Evolutionary conservation across 2,888 invertebrate genomes (phyloP).

Genomic region (Callinectes sapidus): DNA sequence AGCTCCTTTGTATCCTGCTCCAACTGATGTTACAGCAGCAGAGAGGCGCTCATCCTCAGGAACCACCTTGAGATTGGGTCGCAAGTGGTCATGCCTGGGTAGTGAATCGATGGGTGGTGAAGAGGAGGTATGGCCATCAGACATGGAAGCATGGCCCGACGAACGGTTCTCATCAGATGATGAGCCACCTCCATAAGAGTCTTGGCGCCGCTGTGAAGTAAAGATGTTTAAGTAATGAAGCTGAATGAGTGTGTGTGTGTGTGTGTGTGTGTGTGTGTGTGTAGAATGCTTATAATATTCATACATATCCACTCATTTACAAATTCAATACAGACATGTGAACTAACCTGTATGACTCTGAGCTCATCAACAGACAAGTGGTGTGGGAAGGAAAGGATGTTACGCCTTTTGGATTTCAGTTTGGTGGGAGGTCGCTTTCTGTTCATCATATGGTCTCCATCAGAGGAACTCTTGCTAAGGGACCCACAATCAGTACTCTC

Average conservation of each 20-base stretch:
- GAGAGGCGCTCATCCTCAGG: constrained; percentile 79
- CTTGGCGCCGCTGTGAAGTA: constrained; percentile 73
- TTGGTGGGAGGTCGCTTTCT: constrained; percentile 74
- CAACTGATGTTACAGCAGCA: constrained; percentile 72
- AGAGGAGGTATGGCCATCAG: constrained; percentile 85
- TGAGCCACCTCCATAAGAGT: constrained; percentile 80
- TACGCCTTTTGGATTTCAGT: constrained; percentile 76
- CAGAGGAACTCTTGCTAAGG: constrained; percentile 75
- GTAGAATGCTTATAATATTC: background rate
- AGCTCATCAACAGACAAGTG: constrained; percentile 81
- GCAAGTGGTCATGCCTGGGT: constrained; percentile 73
- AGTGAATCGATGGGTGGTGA: constrained; percentile 75
- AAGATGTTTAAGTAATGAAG: background rate
- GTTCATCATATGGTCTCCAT: constrained; percentile 74
- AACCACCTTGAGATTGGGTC: constrained; percentile 74
- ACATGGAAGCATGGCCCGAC: constrained; percentile 95
- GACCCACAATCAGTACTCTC: constrained; percentile 75
- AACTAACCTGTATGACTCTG: constrained; percentile 79
- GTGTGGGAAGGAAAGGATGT: constrained; percentile 78
- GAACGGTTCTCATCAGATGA: constrained; percentile 90
- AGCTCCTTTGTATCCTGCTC: constrained; percentile 64
- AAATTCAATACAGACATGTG: background rate
- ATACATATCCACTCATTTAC: background rate
- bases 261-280: constrained; percentile 20
- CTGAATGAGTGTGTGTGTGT: background rate